phyloP scores from a whole-genome alignment of 1,140 invertebrate species.

The Papilio machaon region DNA sequence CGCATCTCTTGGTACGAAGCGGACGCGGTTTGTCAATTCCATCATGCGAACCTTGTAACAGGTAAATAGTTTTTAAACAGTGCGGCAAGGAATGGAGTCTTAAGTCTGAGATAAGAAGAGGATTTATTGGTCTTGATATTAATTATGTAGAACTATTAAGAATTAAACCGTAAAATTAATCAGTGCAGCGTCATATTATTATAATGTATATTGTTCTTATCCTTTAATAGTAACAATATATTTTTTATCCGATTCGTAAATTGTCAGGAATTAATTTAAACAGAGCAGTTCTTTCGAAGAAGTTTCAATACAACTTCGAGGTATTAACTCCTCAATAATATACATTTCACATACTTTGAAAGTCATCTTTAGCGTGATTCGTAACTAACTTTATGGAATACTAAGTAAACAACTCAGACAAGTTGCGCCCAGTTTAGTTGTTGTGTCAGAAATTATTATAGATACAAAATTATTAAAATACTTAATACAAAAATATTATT shows the following conservation, averaged over 20 bases:
- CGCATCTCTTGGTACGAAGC: conserved; percentile 90
- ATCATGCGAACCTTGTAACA: conserved; percentile 88
- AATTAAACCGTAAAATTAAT: too few species aligned
- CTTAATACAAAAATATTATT: neutral
- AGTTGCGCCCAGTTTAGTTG: conserved; percentile 9
- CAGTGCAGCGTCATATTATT: too few species aligned
- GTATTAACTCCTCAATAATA: neutral
- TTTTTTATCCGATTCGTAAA: too few species aligned
- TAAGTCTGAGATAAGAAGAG: too few species aligned
- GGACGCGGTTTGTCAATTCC: conserved; percentile 89
- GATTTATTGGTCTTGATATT: too few species aligned
- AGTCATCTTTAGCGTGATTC: neutral
- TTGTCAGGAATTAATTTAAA: neutral
- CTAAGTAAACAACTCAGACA: conserved; percentile 18
- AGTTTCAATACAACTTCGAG: neutral
- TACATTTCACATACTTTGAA: conserved; percentile 1
- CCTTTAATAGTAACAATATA: too few species aligned
- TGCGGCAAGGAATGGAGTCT: too few species aligned
- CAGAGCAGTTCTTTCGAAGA: neutral
- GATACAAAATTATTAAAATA: conserved; percentile 2
- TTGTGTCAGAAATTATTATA: conserved; percentile 3
- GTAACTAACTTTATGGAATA: conserved; percentile 25
- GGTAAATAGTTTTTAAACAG: conserved; percentile 72
- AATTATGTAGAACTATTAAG: too few species aligned
- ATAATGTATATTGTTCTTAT: too few species aligned